Evolutionary conservation across 2,888 invertebrate genomes (phyloP).

Genomic region (Rhagonycha fulva): DNA sequence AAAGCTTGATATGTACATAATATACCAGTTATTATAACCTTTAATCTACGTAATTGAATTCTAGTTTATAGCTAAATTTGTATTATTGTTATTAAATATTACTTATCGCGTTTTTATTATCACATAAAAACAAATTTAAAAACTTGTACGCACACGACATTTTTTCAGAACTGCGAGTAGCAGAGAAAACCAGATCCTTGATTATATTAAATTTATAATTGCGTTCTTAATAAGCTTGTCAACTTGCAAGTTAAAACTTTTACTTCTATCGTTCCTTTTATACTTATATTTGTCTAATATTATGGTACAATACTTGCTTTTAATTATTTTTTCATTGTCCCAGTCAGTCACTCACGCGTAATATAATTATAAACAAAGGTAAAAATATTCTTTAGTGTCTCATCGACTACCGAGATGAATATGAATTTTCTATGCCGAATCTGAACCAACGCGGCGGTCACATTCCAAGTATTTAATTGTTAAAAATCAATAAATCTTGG

Average conservation of each 20-base stretch:
- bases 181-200: neutral
- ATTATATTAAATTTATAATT: neutral
- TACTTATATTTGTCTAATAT: neutral
- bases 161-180: neutral
- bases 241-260: neutral
- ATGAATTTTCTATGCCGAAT: neutral
- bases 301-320: neutral
- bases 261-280: neutral
- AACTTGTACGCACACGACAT: neutral
- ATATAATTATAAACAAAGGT: neutral
- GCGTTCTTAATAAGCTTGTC: neutral
- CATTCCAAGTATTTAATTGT: neutral
- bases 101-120: neutral
- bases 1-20: too few species aligned
- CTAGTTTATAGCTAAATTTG: neutral
- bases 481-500: neutral
- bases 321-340: neutral
- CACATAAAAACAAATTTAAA: neutral
- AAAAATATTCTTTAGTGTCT: neutral
- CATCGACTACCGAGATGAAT: neutral
- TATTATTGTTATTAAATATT: neutral
- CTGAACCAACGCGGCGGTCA: neutral
- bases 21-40: too few species aligned
- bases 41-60: neutral
- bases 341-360: neutral